Evolutionary conservation across 2,797 vertebrate species (phyloP).

Genomic region (Sebastes hubbsi): DNA sequence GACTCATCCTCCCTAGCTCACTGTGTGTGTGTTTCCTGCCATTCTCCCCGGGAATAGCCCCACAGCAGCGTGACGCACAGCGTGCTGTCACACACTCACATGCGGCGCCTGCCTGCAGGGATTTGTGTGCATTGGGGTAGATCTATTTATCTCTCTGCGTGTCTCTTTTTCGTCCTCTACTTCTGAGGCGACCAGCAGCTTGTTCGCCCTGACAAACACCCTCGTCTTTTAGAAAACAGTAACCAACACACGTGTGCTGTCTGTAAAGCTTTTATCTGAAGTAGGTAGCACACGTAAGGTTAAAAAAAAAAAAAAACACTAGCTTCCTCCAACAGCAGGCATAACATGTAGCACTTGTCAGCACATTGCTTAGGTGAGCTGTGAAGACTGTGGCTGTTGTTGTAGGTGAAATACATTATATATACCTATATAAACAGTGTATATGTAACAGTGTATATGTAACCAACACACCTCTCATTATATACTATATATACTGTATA

Average conservation of each 20-base stretch:
- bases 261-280: constrained; percentile 1
- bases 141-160: constrained; percentile 24
- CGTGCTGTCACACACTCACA: constrained; percentile 1
- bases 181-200: neutral
- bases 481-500: too few species aligned
- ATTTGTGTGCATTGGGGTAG: constrained; percentile 1
- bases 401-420: neutral
- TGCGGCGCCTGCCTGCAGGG: neutral
- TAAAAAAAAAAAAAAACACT: neutral
- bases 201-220: neutral
- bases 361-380: neutral
- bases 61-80: constrained; percentile 39
- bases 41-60: constrained; percentile 28
- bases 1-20: constrained; percentile 20
- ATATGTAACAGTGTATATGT: too few species aligned
- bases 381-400: neutral
- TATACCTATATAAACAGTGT: too few species aligned
- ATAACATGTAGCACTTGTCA: neutral
- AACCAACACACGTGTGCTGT: neutral
- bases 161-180: neutral
- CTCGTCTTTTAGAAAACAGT: constrained; percentile 1
- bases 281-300: neutral
- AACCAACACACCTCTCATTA: too few species aligned
- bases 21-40: constrained; percentile 29
- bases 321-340: neutral